Evolutionary conservation across 2,113 vertebrate genomes (phyloP).

Genomic region (Aplodontia rufa): DNA sequence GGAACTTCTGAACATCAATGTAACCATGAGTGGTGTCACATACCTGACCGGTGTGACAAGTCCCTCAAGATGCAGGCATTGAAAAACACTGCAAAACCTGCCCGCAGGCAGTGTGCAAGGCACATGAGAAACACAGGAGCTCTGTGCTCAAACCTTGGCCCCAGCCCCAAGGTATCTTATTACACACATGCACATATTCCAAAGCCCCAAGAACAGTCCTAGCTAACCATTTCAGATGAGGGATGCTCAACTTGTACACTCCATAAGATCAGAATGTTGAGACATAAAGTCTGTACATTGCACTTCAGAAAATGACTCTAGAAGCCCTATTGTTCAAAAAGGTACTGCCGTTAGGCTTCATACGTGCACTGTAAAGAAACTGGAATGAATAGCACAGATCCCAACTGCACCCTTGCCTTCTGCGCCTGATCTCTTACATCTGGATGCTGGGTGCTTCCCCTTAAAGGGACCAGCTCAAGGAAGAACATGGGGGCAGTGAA

Average conservation of each 20-base stretch:
- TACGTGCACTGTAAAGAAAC: too few relatives aligned
- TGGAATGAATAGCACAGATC: not conserved
- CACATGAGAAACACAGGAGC: not conserved
- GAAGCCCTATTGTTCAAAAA: not conserved
- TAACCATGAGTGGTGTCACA: not conserved
- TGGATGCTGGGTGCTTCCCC: too few relatives aligned
- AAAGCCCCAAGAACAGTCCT: not conserved
- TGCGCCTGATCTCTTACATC: not conserved
- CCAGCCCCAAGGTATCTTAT: not conserved
- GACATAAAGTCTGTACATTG: not conserved
- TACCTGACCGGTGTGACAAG: not conserved
- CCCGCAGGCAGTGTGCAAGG: not conserved
- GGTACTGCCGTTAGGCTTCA: not conserved
- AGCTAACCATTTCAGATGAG: not conserved
- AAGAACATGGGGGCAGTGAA: not conserved
- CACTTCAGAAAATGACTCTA: not conserved
- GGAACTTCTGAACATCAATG: not conserved
- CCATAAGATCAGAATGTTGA: not conserved
- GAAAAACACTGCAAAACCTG: not conserved
- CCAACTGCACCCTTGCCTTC: not conserved
- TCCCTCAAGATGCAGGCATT: not conserved
- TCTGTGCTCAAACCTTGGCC: not conserved
- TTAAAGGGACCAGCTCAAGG: not conserved
- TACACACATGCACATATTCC: not conserved
- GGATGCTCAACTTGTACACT: not conserved